A percentile compares a stretch with the other conserved stretches of the same genome.
phyloP scores from a whole-genome alignment of 1,140 invertebrate genomes.

The Sycophila sp. region DNA sequence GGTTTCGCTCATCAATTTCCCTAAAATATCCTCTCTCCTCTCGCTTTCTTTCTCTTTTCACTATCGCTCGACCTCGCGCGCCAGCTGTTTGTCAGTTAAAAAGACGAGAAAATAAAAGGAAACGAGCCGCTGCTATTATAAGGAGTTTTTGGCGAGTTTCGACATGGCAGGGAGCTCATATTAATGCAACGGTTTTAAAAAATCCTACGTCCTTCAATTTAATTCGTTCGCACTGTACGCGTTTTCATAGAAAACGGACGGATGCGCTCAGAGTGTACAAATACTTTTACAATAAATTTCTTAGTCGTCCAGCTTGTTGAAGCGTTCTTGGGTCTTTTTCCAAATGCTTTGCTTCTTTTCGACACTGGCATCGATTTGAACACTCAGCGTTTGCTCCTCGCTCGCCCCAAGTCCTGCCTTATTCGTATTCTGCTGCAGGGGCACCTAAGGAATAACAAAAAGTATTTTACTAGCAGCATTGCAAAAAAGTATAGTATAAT shows the following conservation, averaged over 20 bases:
- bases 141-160: constrained; percentile 16
- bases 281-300: too few relatives aligned
- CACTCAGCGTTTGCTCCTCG: constrained; percentile 3
- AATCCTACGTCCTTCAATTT: too few relatives aligned
- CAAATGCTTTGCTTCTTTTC: constrained; percentile 61
- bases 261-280: too few relatives aligned
- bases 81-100: constrained; percentile 8
- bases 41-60: background rate
- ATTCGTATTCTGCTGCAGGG: constrained; percentile 53
- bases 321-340: constrained; percentile 63
- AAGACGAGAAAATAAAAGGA: too few relatives aligned
- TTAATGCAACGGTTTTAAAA: too few relatives aligned
- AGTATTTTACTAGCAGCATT: background rate
- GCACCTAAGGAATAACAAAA: constrained; percentile 58
- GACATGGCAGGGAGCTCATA: constrained; percentile 14
- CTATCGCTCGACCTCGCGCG: constrained; percentile 10
- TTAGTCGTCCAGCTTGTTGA: too few relatives aligned
- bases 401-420: constrained; percentile 61
- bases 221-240: too few relatives aligned
- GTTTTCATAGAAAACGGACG: too few relatives aligned
- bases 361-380: constrained; percentile 17
- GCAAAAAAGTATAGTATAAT: too few relatives aligned
- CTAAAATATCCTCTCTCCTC: too few relatives aligned
- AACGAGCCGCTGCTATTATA: too few relatives aligned
- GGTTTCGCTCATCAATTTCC: too few relatives aligned